These are phyloP conservation scores for Thunnus thynnus DNA, from an alignment of 2,113 vertebrate genomes.

Conservation along the genomic window DNA sequence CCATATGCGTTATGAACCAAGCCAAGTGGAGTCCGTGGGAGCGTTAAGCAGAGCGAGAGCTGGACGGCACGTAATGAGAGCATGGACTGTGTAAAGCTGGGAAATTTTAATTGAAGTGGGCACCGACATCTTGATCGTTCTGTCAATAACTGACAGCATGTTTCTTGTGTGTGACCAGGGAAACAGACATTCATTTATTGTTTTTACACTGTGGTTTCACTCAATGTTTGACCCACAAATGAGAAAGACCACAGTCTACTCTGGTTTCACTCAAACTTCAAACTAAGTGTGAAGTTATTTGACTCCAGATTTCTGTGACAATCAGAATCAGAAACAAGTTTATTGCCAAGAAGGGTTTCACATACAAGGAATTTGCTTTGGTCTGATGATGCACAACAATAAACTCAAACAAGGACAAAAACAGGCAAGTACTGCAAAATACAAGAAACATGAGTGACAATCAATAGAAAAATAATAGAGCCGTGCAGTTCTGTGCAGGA, in stretches of 20 bases:
- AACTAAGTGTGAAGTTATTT: background rate
- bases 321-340: no score
- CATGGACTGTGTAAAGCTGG: constrained; percentile 16
- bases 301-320: background rate
- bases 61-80: background rate
- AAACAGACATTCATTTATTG: background rate
- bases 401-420: no score
- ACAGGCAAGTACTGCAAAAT: no score
- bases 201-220: constrained; percentile 2
- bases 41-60: background rate
- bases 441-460: no score
- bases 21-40: constrained; percentile 1
- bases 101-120: constrained; percentile 8
- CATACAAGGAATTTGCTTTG: no score
- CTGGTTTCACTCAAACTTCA: constrained; percentile 24
- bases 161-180: constrained; percentile 2
- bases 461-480: no score
- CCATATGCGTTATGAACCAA: constrained; percentile 18
- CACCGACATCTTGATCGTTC: background rate
- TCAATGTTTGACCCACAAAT: constrained; percentile 9
- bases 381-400: no score
- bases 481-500: no score
- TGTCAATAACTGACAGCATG: constrained; percentile 35
- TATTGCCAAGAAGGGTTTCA: no score
- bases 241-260: background rate